Conservation (phyloP, 2,888 invertebrate genomes). For the Cephus pulcher region DNA sequence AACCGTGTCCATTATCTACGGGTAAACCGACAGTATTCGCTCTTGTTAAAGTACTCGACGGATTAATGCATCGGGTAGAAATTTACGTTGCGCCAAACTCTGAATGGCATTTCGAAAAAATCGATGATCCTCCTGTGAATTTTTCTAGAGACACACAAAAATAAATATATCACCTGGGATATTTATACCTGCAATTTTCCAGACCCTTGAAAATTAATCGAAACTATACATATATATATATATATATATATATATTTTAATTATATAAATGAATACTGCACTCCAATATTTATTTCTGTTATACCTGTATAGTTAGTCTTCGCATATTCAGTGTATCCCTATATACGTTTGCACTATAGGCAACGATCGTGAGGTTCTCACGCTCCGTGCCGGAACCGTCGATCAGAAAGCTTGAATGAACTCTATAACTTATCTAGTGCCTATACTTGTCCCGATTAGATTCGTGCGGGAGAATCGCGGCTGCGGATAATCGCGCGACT, state of each 20-base stretch:
- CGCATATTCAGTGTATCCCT: neutral
- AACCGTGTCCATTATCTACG: constrained; percentile 19
- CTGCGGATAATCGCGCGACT: constrained; percentile 7
- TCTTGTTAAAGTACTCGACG: constrained; percentile 15
- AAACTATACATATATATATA: too few species aligned
- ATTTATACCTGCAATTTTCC: too few species aligned
- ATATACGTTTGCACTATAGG: neutral
- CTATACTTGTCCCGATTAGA: neutral
- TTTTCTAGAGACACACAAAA: too few species aligned
- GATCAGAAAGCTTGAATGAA: neutral
- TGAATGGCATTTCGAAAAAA: neutral
- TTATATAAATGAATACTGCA: too few species aligned
- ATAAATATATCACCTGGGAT: neutral
- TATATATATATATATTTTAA: too few species aligned
- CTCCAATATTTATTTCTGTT: too few species aligned
- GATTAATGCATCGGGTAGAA: constrained; percentile 6
- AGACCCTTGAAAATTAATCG: neutral
- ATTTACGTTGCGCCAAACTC: neutral
- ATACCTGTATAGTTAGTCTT: neutral
- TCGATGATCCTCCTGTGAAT: neutral
- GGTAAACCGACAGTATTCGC: constrained; percentile 10
- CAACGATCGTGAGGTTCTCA: neutral
- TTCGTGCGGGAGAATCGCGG: neutral
- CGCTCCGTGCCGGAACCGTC: neutral
- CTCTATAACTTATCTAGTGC: neutral